Percentiles rank a stretch among this genome's conserved stretches.
These are phyloP conservation scores for Epinotia demarniana DNA, from an alignment of 2,888 invertebrate genomes.

Conservation along the genomic window DNA sequence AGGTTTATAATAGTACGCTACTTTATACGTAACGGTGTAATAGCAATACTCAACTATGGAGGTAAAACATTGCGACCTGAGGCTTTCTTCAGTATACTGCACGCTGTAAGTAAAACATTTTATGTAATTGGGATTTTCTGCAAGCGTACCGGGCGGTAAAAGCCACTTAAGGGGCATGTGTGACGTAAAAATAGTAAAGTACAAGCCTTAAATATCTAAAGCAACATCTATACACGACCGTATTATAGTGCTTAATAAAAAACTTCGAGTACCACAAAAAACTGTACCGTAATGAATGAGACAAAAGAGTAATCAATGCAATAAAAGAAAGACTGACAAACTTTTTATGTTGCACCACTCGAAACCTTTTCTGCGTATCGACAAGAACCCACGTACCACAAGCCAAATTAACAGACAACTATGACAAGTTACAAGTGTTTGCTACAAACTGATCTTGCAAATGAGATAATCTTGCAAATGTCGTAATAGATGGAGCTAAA, in stretches of 20 bases:
- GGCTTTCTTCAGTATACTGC: too few relatives aligned
- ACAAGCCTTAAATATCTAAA: background rate
- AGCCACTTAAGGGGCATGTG: too few relatives aligned
- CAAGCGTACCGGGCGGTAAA: too few relatives aligned
- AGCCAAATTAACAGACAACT: conserved; percentile 81
- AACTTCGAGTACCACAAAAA: conserved; percentile 34
- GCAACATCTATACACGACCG: background rate
- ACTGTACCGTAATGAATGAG: conserved; percentile 50
- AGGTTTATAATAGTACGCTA: background rate
- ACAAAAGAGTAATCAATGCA: conserved; percentile 70
- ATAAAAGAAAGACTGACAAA: conserved; percentile 57
- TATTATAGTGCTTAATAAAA: conserved; percentile 21
- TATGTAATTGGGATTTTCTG: too few relatives aligned
- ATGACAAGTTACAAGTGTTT: conserved; percentile 80
- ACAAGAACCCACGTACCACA: conserved; percentile 66
- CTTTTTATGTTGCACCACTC: conserved; percentile 65
- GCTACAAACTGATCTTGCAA: conserved; percentile 56
- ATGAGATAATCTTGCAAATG: conserved; percentile 25
- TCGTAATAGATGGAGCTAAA: conserved; percentile 52
- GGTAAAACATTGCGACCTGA: too few relatives aligned
- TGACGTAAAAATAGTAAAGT: background rate
- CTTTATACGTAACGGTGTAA: background rate
- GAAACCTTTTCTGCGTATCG: conserved; percentile 70
- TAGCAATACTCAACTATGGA: too few relatives aligned
- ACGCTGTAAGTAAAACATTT: too few relatives aligned